Conservation (phyloP, 1,140 invertebrate genomes). For the Orchestia grillus region DNA sequence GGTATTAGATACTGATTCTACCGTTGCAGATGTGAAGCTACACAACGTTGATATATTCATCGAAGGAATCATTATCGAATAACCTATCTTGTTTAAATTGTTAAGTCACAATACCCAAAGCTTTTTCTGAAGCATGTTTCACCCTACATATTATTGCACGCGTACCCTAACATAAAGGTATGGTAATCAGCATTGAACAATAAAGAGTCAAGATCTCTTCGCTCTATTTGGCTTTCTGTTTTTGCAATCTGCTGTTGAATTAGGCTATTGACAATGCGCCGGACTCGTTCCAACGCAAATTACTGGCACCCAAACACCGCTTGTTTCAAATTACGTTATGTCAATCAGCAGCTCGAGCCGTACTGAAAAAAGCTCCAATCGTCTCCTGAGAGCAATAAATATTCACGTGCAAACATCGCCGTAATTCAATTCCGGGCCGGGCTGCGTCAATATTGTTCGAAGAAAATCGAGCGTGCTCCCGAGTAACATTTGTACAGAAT, state of each 20-base stretch:
- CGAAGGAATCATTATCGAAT: no score
- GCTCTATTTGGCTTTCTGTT: background rate
- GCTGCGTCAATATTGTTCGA: background rate
- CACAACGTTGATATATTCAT: no score
- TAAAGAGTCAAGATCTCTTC: background rate
- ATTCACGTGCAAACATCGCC: background rate
- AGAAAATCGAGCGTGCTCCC: background rate
- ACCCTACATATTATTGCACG: background rate
- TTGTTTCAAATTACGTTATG: background rate
- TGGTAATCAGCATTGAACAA: background rate
- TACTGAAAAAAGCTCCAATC: background rate
- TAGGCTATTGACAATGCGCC: background rate
- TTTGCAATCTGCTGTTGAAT: background rate
- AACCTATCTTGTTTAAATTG: background rate
- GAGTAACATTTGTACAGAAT: background rate
- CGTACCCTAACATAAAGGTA: background rate
- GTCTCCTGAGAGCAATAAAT: background rate
- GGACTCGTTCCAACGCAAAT: background rate
- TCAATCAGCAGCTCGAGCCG: background rate
- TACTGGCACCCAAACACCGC: background rate
- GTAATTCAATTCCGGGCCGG: background rate
- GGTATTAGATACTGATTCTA: no score
- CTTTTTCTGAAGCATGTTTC: background rate
- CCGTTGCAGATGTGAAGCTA: no score
- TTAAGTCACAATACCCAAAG: background rate